Evolutionary conservation across 2,888 invertebrate species (phyloP), one percentile per base, ranked within the genome.

Genomic region (Gisinianus flammeolus): DNA sequence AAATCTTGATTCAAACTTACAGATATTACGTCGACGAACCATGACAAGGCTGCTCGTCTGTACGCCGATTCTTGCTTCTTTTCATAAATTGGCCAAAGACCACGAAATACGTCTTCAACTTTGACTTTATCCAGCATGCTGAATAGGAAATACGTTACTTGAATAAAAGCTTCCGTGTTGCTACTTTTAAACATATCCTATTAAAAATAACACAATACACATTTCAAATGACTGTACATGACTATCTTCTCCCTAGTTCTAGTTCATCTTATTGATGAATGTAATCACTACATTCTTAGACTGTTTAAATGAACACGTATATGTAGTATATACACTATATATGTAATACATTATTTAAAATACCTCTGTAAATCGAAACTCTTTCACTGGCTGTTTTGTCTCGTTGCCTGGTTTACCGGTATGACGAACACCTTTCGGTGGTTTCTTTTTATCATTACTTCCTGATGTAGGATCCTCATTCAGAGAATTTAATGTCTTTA

Each of bases 51-150:
- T 12, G 33, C 66, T 52, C 77, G 56, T 56, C 77, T 22, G 35
- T 72, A 77, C 1, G 67, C 8, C 24, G 28, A n/a, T 52, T 77
- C 77, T 28, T 72, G 67, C 24, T 56, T 71, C 28, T 67, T 77
- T 30, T 77, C 77, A 44, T 77, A 72, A 54, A 72, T 71, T 30
- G 77, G 77, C 77, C 77, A 77, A 12, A 62, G 31, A 33, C 66
- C 71, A 10, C 77, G 62, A 35, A 77, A 77, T 66, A 64, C 26
- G 24, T 8, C 30, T 10, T 10, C 24, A 16, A 72, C 28, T 28
- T 72, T 71, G 30, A 5, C n/a, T 22, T 64, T 64, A 54, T 77
- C 70, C 8, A 72, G 35, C 19, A 64, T 22, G 8, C 28, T 26
- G 22, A 77, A 72, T 12, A 77, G 67, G 22, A 77, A 72, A 22